Conservation (phyloP, 2,113 vertebrate species). For the Hiodon tergisus region DNA sequence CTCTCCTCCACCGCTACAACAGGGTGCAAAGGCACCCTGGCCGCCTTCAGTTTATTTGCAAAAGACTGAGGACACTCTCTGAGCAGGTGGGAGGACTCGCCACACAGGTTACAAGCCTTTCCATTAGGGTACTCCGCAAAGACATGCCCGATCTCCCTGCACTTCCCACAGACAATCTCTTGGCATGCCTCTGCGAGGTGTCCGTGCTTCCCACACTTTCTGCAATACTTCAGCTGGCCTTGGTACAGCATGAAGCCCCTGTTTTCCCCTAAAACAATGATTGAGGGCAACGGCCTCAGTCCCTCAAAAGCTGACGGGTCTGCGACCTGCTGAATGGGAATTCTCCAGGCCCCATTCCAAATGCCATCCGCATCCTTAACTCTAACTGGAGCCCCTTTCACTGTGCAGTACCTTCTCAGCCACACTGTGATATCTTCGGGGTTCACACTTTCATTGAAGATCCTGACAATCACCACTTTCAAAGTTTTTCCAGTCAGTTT, state of each 20-base stretch:
- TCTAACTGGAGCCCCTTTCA: too few relatives aligned
- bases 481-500: too few relatives aligned
- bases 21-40: too few relatives aligned
- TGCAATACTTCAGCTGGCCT: constrained; percentile 9
- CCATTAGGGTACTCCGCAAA: constrained; percentile 20
- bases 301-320: neutral
- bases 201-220: neutral
- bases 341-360: neutral
- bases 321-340: neutral
- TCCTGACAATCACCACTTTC: too few relatives aligned
- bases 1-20: too few relatives aligned
- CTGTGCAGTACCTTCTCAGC: constrained; percentile 17
- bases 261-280: neutral
- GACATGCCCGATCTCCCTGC: constrained; percentile 25
- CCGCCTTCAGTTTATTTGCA: neutral
- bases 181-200: constrained; percentile 9
- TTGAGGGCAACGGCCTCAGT: constrained; percentile 9
- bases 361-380: neutral
- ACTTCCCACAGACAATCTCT: constrained; percentile 8
- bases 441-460: too few relatives aligned
- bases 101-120: constrained; percentile 23
- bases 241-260: constrained; percentile 9
- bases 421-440: too few relatives aligned
- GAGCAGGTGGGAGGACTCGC: neutral
- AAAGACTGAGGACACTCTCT: neutral